Percentiles rank a stretch among this genome's conserved stretches.
Evolutionary conservation across 2,888 invertebrate genomes (phyloP).

Genomic region (Gasteruption jaculator): DNA sequence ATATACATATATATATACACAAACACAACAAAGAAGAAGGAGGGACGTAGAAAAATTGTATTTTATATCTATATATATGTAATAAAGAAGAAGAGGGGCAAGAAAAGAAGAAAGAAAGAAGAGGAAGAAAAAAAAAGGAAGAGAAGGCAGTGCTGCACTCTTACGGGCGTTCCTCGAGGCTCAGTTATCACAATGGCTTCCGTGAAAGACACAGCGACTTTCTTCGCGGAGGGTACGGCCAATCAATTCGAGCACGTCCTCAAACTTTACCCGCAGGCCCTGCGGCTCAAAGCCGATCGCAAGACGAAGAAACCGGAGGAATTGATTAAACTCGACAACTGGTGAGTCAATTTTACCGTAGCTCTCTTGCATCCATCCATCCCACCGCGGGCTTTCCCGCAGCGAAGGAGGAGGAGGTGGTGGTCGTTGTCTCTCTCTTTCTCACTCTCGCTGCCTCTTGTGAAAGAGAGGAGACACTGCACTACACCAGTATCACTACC

Average conservation of each 20-base stretch:
- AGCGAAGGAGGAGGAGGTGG: too few relatives aligned
- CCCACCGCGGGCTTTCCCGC: too few relatives aligned
- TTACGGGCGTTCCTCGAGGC: constrained; percentile 33
- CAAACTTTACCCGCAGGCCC: constrained; percentile 86
- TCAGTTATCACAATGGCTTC: constrained; percentile 69
- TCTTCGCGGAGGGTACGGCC: constrained; percentile 87
- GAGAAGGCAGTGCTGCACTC: constrained; percentile 33
- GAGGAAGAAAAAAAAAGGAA: not conserved
- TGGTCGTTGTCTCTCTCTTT: constrained; percentile 6
- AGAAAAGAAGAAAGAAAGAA: constrained; percentile 3
- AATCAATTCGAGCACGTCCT: constrained; percentile 84
- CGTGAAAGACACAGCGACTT: constrained; percentile 87
- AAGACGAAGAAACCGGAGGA: constrained; percentile 92
- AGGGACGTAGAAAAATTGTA: too few relatives aligned
- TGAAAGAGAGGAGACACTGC: too few relatives aligned
- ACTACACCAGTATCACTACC: too few relatives aligned
- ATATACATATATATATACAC: too few relatives aligned
- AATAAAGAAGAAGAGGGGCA: too few relatives aligned
- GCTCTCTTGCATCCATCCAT: too few relatives aligned
- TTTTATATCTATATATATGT: too few relatives aligned
- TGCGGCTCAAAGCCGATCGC: constrained; percentile 84
- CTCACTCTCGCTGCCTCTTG: too few relatives aligned
- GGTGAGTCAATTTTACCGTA: too few relatives aligned
- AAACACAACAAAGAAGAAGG: too few relatives aligned
- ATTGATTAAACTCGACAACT: constrained; percentile 90